These are phyloP conservation scores for Glaucopsyche alexis DNA, from an alignment of 2,888 invertebrate genomes.

Conservation along the genomic window DNA sequence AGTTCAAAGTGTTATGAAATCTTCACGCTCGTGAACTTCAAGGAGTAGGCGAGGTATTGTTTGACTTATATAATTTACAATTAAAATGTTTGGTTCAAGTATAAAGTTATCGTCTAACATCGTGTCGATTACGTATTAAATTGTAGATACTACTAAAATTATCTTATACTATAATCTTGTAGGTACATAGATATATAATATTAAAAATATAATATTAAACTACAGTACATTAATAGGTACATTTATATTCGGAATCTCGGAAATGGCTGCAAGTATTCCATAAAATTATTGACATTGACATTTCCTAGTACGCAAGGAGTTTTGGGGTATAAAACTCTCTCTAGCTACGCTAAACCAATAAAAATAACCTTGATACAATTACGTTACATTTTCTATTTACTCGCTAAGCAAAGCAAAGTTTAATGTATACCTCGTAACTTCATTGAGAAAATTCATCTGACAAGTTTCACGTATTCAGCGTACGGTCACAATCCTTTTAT, in stretches of 20 bases:
- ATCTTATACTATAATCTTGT: too few relatives aligned
- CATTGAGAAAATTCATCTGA: conserved; percentile 11
- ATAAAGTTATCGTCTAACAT: neutral
- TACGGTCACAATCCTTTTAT: conserved; percentile 8
- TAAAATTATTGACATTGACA: too few relatives aligned
- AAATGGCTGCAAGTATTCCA: too few relatives aligned
- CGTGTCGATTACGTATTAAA: neutral
- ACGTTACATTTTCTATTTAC: neutral
- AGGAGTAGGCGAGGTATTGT: neutral
- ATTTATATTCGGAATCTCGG: too few relatives aligned
- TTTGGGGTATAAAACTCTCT: too few relatives aligned
- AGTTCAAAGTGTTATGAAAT: conserved; percentile 9
- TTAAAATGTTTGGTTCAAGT: conserved; percentile 2
- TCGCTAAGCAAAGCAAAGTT: neutral
- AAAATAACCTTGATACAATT: neutral
- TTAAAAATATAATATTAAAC: too few relatives aligned
- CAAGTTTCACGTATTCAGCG: conserved; percentile 10
- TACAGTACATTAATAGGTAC: too few relatives aligned
- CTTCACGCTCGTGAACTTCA: conserved; percentile 9
- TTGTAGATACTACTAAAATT: neutral
- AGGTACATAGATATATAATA: too few relatives aligned
- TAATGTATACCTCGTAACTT: conserved; percentile 5
- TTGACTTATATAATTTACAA: conserved; percentile 16
- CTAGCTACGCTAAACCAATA: too few relatives aligned
- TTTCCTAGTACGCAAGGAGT: too few relatives aligned